phyloP scores from a whole-genome alignment of 2,888 invertebrate species.

The Lycophotia porphyrea region DNA sequence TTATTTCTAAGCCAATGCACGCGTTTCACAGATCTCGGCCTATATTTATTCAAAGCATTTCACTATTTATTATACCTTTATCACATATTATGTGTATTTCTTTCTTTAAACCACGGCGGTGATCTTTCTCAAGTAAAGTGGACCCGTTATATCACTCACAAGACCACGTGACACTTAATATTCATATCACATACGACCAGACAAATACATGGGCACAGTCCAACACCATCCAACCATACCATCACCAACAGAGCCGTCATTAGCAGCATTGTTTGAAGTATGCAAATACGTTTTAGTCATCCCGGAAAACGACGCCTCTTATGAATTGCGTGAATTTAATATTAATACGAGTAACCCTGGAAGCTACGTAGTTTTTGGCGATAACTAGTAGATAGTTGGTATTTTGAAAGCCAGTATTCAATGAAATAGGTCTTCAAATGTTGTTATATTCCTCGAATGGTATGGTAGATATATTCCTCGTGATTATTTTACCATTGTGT shows the following conservation, averaged over 20 bases:
- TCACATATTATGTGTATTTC: neutral
- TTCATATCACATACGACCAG: neutral
- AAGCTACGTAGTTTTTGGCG: neutral
- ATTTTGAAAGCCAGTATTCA: neutral
- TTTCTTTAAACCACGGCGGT: neutral
- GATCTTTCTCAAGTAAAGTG: neutral
- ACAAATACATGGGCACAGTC: no score
- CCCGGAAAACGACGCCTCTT: neutral
- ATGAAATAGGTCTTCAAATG: neutral
- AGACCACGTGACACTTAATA: neutral
- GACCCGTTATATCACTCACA: neutral
- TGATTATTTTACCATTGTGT: no score
- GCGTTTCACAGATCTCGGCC: no score
- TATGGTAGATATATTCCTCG: neutral
- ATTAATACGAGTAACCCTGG: neutral
- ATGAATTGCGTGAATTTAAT: neutral
- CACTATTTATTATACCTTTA: no score
- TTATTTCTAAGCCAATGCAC: no score
- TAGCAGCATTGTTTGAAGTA: neutral
- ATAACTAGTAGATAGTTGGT: no score
- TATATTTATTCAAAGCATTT: no score
- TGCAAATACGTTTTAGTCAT: slow-evolving; percentile 65
- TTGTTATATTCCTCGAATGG: no score
- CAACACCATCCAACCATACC: neutral
- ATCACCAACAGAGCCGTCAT: neutral